Evolutionary conservation across 2,797 vertebrate genomes (phyloP).

Genomic region (Melanotaenia trifasciata): DNA sequence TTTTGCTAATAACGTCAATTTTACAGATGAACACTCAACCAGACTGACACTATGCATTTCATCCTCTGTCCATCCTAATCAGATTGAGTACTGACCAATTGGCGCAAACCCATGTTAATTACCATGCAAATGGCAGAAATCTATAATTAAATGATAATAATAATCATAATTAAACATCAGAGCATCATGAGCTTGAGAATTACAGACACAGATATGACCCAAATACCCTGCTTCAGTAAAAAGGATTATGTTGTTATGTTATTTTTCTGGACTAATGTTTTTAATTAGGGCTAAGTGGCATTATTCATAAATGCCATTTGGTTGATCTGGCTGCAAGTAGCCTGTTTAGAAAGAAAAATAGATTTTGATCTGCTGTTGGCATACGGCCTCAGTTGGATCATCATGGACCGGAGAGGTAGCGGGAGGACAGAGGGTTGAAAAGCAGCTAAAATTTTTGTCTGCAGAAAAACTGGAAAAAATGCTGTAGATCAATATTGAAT

Average conservation of each 20-base stretch:
- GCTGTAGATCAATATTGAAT: background rate
- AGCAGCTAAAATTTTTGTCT: background rate
- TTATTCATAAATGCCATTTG: conserved; percentile 77
- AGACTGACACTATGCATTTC: conserved; percentile 43
- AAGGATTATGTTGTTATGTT: conserved; percentile 70
- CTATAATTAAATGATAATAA: conserved; percentile 67
- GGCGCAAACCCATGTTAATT: conserved; percentile 66
- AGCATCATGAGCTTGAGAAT: conserved; percentile 67
- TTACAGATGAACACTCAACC: conserved; percentile 26
- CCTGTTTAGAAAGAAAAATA: conserved; percentile 66
- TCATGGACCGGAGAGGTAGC: conserved; percentile 9
- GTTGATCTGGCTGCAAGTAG: conserved; percentile 73
- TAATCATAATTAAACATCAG: conserved; percentile 67
- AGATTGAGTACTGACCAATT: conserved; percentile 68
- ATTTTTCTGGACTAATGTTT: conserved; percentile 64
- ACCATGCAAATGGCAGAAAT: conserved; percentile 66
- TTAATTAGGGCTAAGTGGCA: conserved; percentile 81
- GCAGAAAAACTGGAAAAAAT: background rate
- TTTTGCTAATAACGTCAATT: conserved; percentile 55
- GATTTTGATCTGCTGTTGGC: conserved; percentile 63
- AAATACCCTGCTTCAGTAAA: conserved; percentile 71
- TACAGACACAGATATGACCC: conserved; percentile 79
- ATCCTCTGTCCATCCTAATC: conserved; percentile 49
- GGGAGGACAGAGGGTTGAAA: background rate
- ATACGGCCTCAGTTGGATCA: conserved; percentile 48